Evolutionary conservation across 2,888 invertebrate genomes (phyloP), one percentile per base, ranked within the genome.

Genomic region (Eretmocerus hayati): DNA sequence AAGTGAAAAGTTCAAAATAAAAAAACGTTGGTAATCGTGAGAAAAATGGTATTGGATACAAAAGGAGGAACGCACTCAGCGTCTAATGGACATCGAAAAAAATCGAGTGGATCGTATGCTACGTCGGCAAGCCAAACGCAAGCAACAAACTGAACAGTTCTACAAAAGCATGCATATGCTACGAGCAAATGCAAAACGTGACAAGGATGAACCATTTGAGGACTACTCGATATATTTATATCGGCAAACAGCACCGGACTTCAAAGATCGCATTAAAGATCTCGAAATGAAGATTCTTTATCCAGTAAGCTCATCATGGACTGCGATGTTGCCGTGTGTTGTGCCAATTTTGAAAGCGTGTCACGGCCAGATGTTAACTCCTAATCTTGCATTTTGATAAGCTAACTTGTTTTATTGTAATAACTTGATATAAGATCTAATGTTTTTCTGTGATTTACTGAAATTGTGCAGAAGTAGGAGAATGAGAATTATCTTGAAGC

Each of bases 171-270:
- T 90, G 73, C 87, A 86, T 71, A 85, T 90, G 85, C 73, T 90
- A 61, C 86, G 87, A 62, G 81, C 84, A 3, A 89, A 88, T 68
- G 84, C 82, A 40, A 79, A 83, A 53, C 73, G 79, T 57, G 75
- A 75, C 39, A 75, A 77, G 43, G 79, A 80, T 41, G 80, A 82
- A 22, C 84, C 87, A 51, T 81, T 88, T 64, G 86, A 89, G 73
- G 85, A 90, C 73, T 88, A 89, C 74, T 87, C 88, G 21, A 78
- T 90, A 63, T 88, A 86, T 73, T 78, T 90, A 64, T 91, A 90
- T 73, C 80, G 90, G 43, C 88, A 89, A 71, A 85, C 84, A 48
- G 90, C 90, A 15, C 86, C 87, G 6, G 81, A 86, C 66, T 90
- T 90, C 74, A 84, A 83, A 72, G 88, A 88, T 69, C 80, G 90